Evolutionary conservation across 2,113 vertebrate genomes (phyloP), one percentile per base, ranked within the genome.

Genomic region (Rhinogobius similis): DNA sequence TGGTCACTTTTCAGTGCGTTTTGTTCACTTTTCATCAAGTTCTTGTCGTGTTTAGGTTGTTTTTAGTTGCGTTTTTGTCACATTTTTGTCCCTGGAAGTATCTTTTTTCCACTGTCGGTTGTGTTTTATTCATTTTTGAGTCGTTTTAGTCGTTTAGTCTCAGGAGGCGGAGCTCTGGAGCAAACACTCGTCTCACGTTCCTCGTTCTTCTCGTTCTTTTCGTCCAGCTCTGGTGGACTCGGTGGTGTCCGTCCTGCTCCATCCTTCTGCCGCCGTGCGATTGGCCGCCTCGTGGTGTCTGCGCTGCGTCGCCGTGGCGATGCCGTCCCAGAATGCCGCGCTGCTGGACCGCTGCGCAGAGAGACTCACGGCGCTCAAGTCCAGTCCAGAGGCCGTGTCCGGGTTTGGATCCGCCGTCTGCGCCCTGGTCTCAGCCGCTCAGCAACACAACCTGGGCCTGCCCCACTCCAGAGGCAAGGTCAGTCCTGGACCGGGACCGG

Each of bases 241-340:
- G 3, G 92, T 97, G 23, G 72, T 94, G 69, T 94, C 95, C 12
- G 84, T 96, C 79, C 87, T 94, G 72, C 78, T 94, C 38, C 96
- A 99, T 69, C 94, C 95, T 16, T 93, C 86, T 48, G 5, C 91
- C 53, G 89, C 93, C 0, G 95, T 94, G 18, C 93, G 92, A 7
- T 89, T 98, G 65, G 92, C 94, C 2, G 94, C 96, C 43, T 94
- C 96, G 4, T 99, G 97, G 97, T 97, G 96, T 65, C 87, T 99
- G 50, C 96, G 89, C 75, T 96, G 95, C 63, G 67, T 97, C 55
- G 94, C 94, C 10, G 70, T 94, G 43, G 95, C 96, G 0, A 75
- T 95, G 77, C 97, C 96, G 0, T 95, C 91, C 65, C 93, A 93
- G 12, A 81, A 92, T 21, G 93, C 94, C 0, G 81, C 88, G 4